Base-by-base conservation (phyloP, 2,888 invertebrate genomes). In the Acanthococcus lagerstroemiae region DNA sequence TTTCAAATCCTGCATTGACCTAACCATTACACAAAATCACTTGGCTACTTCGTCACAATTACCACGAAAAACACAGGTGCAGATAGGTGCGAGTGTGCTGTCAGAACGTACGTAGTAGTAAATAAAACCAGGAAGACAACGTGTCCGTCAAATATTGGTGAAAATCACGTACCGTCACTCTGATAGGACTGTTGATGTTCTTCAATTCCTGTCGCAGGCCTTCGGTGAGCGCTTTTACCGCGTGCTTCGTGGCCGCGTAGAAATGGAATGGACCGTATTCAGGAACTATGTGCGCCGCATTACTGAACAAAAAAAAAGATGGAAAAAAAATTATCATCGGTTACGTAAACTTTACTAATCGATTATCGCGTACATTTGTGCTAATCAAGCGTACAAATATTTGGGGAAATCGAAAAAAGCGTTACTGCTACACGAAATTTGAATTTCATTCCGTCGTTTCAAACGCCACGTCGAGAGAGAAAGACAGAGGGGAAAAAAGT, bases 211-310 rank as follows among this genome's bases (percentile, higher is more conserved):
- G 73, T 22, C 78, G 71, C 6, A 78, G 70, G 6, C 78, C 78
- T 69, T 78, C 77, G 1, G 76, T 74, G 2, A 79, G 69, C 2
- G 77, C 76, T 26, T 74, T 74, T 2, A 78, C 76, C 12, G 77
- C 77, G 69, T 73, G 76, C 70, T 79, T 79, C 5, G 78, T 77
- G 1, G 77, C 78, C 6, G 75, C 70, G 70, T 78, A 78, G 70
- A 78, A 72, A 58, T 72, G 72, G 19, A 72, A 71, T 1, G 71
- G 69, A 9, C 67, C 69, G 17, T 69, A 70, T 15, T 68, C 48
- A 7, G 72, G 71, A 7, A 71, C 70, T 60, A 65, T 65, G 52
- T 71, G 68, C 0, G 71, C 70, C 37, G 70, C 52, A 68, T 71
- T 71, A 50, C 72, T 72, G 68, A 67, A 48, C 30, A 19, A 57